Percentiles rank a stretch among this genome's conserved stretches.
Evolutionary conservation across 2,888 invertebrate genomes (phyloP).

Genomic region (Polymixis flavicincta): DNA sequence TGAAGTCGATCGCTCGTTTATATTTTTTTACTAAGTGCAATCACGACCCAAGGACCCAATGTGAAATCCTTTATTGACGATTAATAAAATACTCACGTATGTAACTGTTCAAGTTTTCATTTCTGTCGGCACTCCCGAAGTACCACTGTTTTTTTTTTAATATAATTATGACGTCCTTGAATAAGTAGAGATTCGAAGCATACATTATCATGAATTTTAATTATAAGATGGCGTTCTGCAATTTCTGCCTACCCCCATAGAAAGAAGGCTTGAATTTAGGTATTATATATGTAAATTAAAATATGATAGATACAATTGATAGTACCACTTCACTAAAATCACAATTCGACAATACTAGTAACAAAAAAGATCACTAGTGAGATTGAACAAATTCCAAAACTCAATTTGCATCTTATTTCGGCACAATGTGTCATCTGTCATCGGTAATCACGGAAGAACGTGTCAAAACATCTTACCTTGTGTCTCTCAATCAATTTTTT

Average conservation of each 20-base stretch:
- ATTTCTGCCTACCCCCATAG: too few relatives aligned
- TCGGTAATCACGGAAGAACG: slow-evolving; percentile 23
- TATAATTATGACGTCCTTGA: neutral
- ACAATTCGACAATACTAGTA: slow-evolving; percentile 4
- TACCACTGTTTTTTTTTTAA: too few relatives aligned
- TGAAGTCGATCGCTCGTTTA: too few relatives aligned
- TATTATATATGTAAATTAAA: slow-evolving; percentile 12
- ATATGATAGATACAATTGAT: slow-evolving; percentile 5
- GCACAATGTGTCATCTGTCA: slow-evolving; percentile 47
- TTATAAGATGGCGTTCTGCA: too few relatives aligned
- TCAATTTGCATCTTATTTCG: slow-evolving; percentile 61
- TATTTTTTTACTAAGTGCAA: too few relatives aligned
- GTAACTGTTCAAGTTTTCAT: too few relatives aligned
- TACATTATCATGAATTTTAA: neutral
- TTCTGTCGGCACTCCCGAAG: too few relatives aligned
- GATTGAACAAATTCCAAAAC: slow-evolving; percentile 38
- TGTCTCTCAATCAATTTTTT: slow-evolving; percentile 27
- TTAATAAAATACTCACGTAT: too few relatives aligned
- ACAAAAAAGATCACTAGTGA: slow-evolving; percentile 10
- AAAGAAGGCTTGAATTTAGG: too few relatives aligned
- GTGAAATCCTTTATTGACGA: too few relatives aligned
- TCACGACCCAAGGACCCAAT: too few relatives aligned
- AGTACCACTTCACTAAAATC: neutral
- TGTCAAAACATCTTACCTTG: slow-evolving; percentile 23
- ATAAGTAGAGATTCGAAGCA: neutral